Evolutionary conservation across 2,797 vertebrate species (phyloP).

Genomic region (Rhinella marina): DNA sequence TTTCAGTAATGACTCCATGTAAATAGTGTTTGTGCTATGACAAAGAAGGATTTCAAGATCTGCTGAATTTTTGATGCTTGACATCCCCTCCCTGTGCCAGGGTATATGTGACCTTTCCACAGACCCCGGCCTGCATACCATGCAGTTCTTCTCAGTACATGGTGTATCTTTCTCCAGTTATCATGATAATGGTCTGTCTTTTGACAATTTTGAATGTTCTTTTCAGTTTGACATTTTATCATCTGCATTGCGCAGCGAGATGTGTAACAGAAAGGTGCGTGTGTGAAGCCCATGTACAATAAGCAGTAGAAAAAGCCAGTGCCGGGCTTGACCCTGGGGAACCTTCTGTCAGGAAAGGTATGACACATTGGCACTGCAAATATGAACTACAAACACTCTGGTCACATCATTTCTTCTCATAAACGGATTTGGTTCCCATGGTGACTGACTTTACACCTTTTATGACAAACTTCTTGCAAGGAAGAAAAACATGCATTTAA

Average conservation of each 20-base stretch:
- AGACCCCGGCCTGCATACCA: not conserved
- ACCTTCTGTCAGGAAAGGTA: conserved; percentile 47
- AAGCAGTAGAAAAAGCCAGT: not conserved
- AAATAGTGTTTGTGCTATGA: not conserved
- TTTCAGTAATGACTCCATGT: not conserved
- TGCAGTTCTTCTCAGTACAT: not conserved
- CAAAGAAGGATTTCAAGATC: not conserved
- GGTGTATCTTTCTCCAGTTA: not conserved
- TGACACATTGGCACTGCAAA: conserved; percentile 52
- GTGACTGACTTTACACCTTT: conserved; percentile 47
- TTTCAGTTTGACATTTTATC: conserved; percentile 23
- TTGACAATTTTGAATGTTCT: conserved; percentile 15
- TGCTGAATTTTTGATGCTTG: not conserved
- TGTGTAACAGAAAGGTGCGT: conserved; percentile 1
- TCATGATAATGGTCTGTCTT: not conserved
- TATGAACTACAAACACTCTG: conserved; percentile 48
- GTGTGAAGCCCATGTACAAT: conserved; percentile 35
- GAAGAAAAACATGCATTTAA: not conserved
- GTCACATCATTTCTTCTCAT: conserved; percentile 51
- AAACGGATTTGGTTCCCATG: conserved; percentile 54
- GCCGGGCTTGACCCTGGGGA: conserved; percentile 18
- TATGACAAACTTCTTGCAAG: conserved; percentile 44
- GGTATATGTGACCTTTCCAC: conserved; percentile 15
- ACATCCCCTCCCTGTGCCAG: not conserved
- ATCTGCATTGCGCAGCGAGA: conserved; percentile 19